These are phyloP conservation scores for Hesperophylax magnus DNA, from an alignment of 1,140 invertebrate species.

Conservation along the genomic window DNA sequence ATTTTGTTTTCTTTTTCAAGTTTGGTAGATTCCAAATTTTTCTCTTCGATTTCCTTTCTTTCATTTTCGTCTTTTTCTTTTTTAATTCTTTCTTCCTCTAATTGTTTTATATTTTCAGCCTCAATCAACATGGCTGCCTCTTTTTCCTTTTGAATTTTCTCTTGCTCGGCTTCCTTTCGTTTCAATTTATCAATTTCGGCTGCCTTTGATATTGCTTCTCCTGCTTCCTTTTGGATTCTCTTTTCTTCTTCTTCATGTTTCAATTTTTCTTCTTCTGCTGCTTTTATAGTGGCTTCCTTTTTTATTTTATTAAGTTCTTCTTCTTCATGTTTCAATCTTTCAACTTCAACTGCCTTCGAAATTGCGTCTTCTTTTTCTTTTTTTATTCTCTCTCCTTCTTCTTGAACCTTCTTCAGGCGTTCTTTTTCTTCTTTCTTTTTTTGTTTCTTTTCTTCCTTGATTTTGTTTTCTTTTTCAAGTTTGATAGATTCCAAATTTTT, in stretches of 20 bases:
- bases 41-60: slow-evolving; percentile 46
- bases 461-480: too few relatives aligned
- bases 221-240: slow-evolving; percentile 41
- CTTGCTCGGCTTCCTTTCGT: not conserved
- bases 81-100: slow-evolving; percentile 49
- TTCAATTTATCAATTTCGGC: not conserved
- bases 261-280: slow-evolving; percentile 19
- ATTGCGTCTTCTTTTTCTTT: too few relatives aligned
- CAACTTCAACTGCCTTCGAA: too few relatives aligned
- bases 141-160: slow-evolving; percentile 52
- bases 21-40: slow-evolving; percentile 10
- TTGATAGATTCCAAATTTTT: too few relatives aligned
- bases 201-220: slow-evolving; percentile 3
- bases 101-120: slow-evolving; percentile 8
- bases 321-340: too few relatives aligned
- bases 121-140: slow-evolving; percentile 38
- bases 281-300: slow-evolving; percentile 2
- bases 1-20: slow-evolving; percentile 18
- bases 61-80: slow-evolving; percentile 51
- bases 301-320: too few relatives aligned
- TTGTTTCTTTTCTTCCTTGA: too few relatives aligned
- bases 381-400: too few relatives aligned
- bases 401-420: too few relatives aligned
- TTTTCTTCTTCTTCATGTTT: slow-evolving; percentile 43
- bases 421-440: too few relatives aligned